Conservation (phyloP, 2,888 invertebrate species). For the Rhagonycha lutea region DNA sequence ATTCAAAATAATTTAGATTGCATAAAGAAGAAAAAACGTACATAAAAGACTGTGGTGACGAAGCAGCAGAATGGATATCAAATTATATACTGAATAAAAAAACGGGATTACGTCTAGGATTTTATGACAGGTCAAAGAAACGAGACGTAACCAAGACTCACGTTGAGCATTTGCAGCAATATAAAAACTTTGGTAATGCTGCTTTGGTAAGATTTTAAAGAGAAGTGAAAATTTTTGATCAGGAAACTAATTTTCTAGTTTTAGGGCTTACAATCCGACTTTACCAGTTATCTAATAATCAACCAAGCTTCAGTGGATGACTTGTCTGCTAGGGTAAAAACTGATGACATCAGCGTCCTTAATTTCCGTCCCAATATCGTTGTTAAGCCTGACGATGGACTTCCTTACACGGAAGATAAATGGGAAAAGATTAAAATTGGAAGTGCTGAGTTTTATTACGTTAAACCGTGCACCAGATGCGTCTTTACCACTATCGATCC, state of each 20-base stretch:
- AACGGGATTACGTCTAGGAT: slow-evolving; percentile 47
- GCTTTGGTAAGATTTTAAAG: neutral
- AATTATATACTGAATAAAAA: slow-evolving; percentile 49
- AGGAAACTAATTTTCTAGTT: neutral
- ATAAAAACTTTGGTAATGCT: slow-evolving; percentile 34
- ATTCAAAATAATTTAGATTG: neutral
- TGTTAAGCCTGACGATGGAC: slow-evolving; percentile 52
- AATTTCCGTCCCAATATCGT: slow-evolving; percentile 64
- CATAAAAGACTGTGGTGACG: slow-evolving; percentile 64
- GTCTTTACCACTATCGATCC: slow-evolving; percentile 55
- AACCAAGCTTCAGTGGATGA: slow-evolving; percentile 59
- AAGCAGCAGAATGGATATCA: slow-evolving; percentile 65
- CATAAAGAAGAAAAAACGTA: neutral
- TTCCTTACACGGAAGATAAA: slow-evolving; percentile 58
- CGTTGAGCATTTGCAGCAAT: slow-evolving; percentile 15
- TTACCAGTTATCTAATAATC: slow-evolving; percentile 59
- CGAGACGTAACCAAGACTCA: slow-evolving; percentile 30
- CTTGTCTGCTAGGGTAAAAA: slow-evolving; percentile 55
- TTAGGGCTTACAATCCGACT: slow-evolving; percentile 60
- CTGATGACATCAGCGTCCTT: slow-evolving; percentile 50
- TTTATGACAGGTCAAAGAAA: slow-evolving; percentile 41
- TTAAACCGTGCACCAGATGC: slow-evolving; percentile 63
- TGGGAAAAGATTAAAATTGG: slow-evolving; percentile 65
- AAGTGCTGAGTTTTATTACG: slow-evolving; percentile 55
- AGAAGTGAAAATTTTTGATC: neutral